Evolutionary conservation across 92 coral and sea anemone genomes (phyloP), one percentile per base, ranked within the genome.

Genomic region (Parazoanthus swiftii): DNA sequence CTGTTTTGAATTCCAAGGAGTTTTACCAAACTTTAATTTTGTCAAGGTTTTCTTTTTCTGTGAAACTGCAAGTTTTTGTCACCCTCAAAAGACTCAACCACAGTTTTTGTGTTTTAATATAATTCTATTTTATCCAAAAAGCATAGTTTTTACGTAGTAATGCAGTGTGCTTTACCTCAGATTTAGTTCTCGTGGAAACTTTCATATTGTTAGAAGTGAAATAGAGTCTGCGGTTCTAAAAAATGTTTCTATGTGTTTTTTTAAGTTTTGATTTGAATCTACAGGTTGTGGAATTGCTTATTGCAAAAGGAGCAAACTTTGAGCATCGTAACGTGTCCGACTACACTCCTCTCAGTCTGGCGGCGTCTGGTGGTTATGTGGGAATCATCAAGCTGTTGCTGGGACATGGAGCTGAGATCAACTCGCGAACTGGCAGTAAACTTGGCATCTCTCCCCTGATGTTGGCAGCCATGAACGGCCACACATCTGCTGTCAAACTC

Each of bases 381-480:
- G 98, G 99, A 0, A 97, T 97, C 82, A 93, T 97, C 83, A 95
- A 97, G 68, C 93, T 95, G 70, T 92, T 96, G 44, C 90, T 97
- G 8, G 93, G 95, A 54, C 97, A 95, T 86, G 98, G 98, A 23
- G 99, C 98, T 25, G 99, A 97, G 89, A 96, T 96, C 86, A 96
- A 96, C 92, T 97, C 99, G 1, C 98, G 99, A 54, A 97, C 99
- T 66, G 99, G 99, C 67, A 97, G 99, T 71, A 97, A 95, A 89
- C 98, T 97, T 6, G 99, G 99, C 39, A 97, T 97, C 89, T 97
- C 99, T 7, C 99, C 99, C n/a, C 90, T 97, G 74, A 97, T 97
- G 99, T 72, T 97, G 76, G 99, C 99, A 29, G 95, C 99, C 5
- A 97, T 95, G 99, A 97, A 97, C 88, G 99, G 99, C 14, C 99